Evolutionary conservation across 2,888 invertebrate genomes (phyloP).

Genomic region (Xestia rhomboidea): DNA sequence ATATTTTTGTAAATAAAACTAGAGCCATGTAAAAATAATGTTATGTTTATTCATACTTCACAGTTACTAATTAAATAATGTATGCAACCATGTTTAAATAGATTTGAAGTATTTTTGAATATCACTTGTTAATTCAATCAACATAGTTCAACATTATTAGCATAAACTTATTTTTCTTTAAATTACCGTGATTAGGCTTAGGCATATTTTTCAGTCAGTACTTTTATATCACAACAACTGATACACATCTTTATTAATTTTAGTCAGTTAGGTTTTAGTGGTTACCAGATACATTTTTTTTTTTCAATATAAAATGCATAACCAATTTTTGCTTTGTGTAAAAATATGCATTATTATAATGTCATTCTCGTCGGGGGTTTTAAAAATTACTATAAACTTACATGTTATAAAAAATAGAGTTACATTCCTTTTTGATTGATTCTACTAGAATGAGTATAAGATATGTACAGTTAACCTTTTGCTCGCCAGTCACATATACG

Average conservation of each 20-base stretch:
- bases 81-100: conserved; percentile 47
- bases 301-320: conserved; percentile 28
- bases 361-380: conserved; percentile 29
- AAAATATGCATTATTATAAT: conserved; percentile 27
- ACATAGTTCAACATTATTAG: conserved; percentile 27
- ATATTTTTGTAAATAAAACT: conserved; percentile 63
- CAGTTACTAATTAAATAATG: conserved; percentile 52
- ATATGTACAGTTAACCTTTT: neutral
- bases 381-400: conserved; percentile 33
- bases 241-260: conserved; percentile 41
- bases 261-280: conserved; percentile 54
- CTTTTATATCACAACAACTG: conserved; percentile 40
- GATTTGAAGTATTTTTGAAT: conserved; percentile 47
- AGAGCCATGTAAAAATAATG: conserved; percentile 56
- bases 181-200: conserved; percentile 32
- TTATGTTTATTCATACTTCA: conserved; percentile 56
- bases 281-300: conserved; percentile 58
- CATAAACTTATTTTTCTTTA: conserved; percentile 14
- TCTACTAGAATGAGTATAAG: conserved; percentile 28
- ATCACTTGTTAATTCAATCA: conserved; percentile 52
- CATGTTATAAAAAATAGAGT: conserved; percentile 39
- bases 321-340: conserved; percentile 40
- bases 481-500: no score
- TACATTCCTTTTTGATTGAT: conserved; percentile 66
- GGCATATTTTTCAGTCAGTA: conserved; percentile 31